These are phyloP conservation scores for Leuciscus idus DNA, from an alignment of 2,113 vertebrate species.

Conservation along the genomic window DNA sequence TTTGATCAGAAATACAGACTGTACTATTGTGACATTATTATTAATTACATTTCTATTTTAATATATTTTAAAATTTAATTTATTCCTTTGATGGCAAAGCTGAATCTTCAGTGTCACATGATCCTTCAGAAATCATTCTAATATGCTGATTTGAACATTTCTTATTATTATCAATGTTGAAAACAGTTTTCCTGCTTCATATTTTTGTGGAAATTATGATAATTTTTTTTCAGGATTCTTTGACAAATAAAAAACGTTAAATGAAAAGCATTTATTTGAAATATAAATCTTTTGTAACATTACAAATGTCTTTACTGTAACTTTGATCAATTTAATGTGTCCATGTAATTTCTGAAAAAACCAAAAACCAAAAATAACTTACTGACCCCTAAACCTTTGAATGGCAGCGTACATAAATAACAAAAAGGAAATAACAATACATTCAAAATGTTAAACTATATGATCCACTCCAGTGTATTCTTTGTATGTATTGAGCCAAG, in stretches of 20 bases:
- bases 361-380: no score
- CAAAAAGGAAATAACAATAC: no score
- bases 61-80: background rate
- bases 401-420: no score
- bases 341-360: no score
- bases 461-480: no score
- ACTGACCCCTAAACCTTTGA: no score
- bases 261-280: background rate
- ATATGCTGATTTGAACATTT: background rate
- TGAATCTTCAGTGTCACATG: background rate
- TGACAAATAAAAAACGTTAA: background rate
- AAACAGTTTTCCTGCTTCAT: background rate
- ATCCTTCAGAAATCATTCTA: background rate
- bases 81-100: background rate
- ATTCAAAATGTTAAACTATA: background rate
- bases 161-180: background rate
- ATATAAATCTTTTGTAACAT: background rate
- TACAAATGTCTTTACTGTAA: background rate
- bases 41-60: background rate
- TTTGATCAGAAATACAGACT: background rate
- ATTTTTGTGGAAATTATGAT: background rate
- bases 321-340: no score
- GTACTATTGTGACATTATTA: background rate
- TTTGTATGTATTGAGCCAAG: no score
- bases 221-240: background rate